A percentile compares a stretch with the other conserved stretches of the same genome.
phyloP scores from a whole-genome alignment of 92 coral and sea anemone species.

The Paragorgia papillata region DNA sequence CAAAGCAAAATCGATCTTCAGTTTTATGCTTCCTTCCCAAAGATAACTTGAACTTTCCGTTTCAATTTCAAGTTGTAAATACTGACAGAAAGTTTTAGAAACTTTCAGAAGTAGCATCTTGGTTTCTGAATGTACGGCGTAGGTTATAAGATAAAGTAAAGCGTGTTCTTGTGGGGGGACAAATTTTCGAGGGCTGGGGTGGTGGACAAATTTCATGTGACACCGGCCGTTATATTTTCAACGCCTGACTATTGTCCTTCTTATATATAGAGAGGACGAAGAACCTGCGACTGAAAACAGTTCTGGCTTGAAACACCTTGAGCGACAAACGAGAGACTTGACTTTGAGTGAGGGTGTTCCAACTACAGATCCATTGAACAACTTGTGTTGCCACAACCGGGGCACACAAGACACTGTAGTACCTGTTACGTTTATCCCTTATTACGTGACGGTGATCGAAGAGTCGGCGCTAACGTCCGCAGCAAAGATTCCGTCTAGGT shows the following conservation, averaged over 20 bases:
- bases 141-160: too few species aligned
- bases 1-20: too few species aligned
- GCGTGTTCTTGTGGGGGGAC: too few species aligned
- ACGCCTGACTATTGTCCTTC: not conserved
- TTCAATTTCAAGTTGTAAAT: too few species aligned
- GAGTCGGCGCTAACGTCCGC: constrained; percentile 5
- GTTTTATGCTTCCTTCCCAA: too few species aligned
- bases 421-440: constrained; percentile 56
- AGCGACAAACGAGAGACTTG: constrained; percentile 2
- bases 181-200: too few species aligned
- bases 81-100: too few species aligned
- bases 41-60: too few species aligned
- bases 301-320: not conserved
- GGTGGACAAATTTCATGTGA: too few species aligned
- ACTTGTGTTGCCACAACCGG: not conserved
- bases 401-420: not conserved
- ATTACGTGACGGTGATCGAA: constrained; percentile 76
- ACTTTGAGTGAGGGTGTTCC: not conserved
- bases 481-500: constrained; percentile 44
- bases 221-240: too few species aligned
- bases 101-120: too few species aligned
- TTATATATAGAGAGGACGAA: not conserved
- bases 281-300: not conserved
- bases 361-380: not conserved
- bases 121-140: too few species aligned